These are phyloP conservation scores for Protonibea diacanthus DNA, from an alignment of 2,797 vertebrate species.

Conservation along the genomic window DNA sequence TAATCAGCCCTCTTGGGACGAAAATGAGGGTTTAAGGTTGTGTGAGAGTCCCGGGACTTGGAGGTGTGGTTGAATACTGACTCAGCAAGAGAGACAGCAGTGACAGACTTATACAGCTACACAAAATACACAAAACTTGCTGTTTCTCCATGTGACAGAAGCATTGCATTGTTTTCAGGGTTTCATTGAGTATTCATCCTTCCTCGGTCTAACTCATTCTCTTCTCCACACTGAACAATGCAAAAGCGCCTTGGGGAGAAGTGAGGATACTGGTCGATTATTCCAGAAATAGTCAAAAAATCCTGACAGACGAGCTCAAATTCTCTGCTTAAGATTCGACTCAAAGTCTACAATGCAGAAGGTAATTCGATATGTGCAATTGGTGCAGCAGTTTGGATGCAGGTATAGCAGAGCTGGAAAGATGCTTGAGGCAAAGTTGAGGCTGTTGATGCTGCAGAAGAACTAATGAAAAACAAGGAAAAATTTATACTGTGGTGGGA, in stretches of 20 bases:
- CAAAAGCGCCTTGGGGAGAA: slow-evolving; percentile 36
- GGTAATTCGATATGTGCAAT: not conserved
- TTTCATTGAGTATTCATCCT: slow-evolving; percentile 30
- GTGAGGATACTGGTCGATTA: slow-evolving; percentile 34
- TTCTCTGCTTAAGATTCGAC: slow-evolving; percentile 8
- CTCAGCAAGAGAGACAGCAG: slow-evolving; percentile 48
- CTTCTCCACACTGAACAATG: slow-evolving; percentile 20
- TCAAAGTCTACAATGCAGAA: not conserved
- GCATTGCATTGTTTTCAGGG: slow-evolving; percentile 36
- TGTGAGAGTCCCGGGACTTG: slow-evolving; percentile 4
- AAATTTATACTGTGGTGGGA: not conserved
- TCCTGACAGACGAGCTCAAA: slow-evolving; percentile 19
- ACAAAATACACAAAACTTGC: slow-evolving; percentile 24
- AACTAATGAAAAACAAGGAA: not conserved
- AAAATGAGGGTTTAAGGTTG: slow-evolving; percentile 6
- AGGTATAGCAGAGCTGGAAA: not conserved
- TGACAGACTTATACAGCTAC: slow-evolving; percentile 22
- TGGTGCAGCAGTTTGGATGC: not conserved
- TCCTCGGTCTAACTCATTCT: slow-evolving; percentile 22
- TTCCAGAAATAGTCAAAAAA: slow-evolving; percentile 25
- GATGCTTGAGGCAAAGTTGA: not conserved
- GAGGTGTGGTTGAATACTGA: slow-evolving; percentile 44
- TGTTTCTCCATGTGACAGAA: slow-evolving; percentile 24
- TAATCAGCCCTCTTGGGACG: slow-evolving; percentile 61
- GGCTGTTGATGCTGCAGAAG: slow-evolving; percentile 6